Evolutionary conservation across 2,888 invertebrate genomes (phyloP).

Genomic region (Phasia obesa): DNA sequence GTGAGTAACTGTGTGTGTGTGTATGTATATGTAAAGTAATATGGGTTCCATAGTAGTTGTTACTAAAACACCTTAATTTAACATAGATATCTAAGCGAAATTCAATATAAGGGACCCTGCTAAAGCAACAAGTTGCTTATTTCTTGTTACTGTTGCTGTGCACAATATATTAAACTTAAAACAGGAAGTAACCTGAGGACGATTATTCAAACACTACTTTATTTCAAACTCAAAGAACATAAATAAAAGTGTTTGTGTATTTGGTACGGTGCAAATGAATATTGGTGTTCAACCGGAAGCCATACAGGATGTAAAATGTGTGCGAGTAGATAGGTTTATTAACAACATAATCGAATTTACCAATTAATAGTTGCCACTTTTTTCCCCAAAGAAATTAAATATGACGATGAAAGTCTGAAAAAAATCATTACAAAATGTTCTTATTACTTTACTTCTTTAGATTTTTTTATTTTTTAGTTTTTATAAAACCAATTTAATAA

Average conservation of each 20-base stretch:
- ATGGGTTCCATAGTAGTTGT: not conserved
- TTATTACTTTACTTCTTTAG: too few relatives aligned
- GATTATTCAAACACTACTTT: not conserved
- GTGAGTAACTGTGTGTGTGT: not conserved
- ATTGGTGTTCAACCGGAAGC: slow-evolving; percentile 46
- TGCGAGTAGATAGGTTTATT: not conserved
- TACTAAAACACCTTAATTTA: not conserved
- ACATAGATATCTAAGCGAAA: too few relatives aligned
- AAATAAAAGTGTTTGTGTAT: not conserved
- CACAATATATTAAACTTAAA: slow-evolving; percentile 23
- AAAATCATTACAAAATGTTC: not conserved
- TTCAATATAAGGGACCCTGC: slow-evolving; percentile 10
- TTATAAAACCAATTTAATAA: too few relatives aligned
- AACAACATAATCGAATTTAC: slow-evolving; percentile 56
- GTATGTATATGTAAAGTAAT: not conserved
- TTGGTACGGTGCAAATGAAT: slow-evolving; percentile 6
- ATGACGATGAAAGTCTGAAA: not conserved
- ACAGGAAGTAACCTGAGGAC: slow-evolving; percentile 52
- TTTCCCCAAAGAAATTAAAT: not conserved
- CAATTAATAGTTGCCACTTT: slow-evolving; percentile 53
- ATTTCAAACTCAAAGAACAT: not conserved
- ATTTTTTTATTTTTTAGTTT: too few relatives aligned
- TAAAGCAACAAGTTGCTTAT: slow-evolving; percentile 51
- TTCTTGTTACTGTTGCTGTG: slow-evolving; percentile 1
- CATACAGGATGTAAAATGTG: slow-evolving; percentile 43